These are phyloP conservation scores for Mantis religiosa DNA, from an alignment of 2,888 invertebrate genomes.

Conservation along the genomic window DNA sequence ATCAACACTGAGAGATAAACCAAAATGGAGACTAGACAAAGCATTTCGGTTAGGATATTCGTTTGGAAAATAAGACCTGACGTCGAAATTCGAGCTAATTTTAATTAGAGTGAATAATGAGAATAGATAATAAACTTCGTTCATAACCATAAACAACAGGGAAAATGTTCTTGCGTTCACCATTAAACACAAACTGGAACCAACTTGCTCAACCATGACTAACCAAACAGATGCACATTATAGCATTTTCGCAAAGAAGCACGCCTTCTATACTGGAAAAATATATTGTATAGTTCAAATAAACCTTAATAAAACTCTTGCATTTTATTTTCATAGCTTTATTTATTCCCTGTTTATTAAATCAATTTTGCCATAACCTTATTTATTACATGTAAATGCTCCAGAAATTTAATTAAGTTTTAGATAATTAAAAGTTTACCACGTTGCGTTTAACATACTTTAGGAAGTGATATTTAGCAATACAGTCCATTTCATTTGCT, in stretches of 20 bases:
- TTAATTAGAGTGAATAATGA: too few relatives aligned
- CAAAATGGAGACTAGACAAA: slow-evolving; percentile 34
- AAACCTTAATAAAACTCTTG: neutral
- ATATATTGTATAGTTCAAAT: neutral
- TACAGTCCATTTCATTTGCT: too few relatives aligned
- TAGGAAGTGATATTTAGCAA: too few relatives aligned
- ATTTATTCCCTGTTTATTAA: neutral
- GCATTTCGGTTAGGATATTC: slow-evolving; percentile 19
- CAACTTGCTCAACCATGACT: slow-evolving; percentile 16
- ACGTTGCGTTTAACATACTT: too few relatives aligned
- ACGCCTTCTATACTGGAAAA: neutral
- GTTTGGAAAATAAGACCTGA: neutral
- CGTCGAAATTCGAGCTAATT: too few relatives aligned
- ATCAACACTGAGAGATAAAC: slow-evolving; percentile 22
- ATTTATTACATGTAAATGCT: too few relatives aligned
- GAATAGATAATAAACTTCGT: too few relatives aligned
- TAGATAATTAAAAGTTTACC: too few relatives aligned
- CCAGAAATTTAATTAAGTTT: too few relatives aligned
- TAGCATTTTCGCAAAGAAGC: neutral
- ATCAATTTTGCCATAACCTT: neutral
- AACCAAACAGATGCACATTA: neutral
- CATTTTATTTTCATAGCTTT: neutral
- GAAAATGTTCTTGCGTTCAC: neutral
- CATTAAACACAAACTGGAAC: neutral
- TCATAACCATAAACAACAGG: neutral